These are phyloP conservation scores for Drosophila ercepeae DNA, from an alignment of 1,140 invertebrate species.

Conservation along the genomic window DNA sequence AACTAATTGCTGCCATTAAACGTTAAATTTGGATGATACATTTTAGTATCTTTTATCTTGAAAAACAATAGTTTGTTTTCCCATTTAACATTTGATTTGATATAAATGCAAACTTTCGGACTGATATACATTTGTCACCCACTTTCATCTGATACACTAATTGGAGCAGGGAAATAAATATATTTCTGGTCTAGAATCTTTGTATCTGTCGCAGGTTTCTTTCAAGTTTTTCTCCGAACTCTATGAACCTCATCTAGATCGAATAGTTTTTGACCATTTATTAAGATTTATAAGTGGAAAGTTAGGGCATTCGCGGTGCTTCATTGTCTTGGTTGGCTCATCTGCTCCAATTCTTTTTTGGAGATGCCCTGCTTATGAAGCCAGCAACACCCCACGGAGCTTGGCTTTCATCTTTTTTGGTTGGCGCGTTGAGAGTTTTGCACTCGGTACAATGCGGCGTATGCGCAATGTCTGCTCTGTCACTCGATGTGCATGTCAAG, in stretches of 20 bases:
- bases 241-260: conserved; percentile 19
- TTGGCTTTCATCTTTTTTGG: conserved; percentile 43
- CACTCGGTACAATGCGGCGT: conserved; percentile 67
- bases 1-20: background rate
- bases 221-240: conserved; percentile 4
- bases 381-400: conserved; percentile 19
- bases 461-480: conserved; percentile 78
- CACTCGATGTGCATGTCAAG: conserved; percentile 79
- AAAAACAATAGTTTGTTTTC: background rate
- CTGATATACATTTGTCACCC: background rate
- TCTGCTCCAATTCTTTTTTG: conserved; percentile 37
- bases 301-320: conserved; percentile 32
- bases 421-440: conserved; percentile 35
- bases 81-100: background rate
- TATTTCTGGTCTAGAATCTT: conserved; percentile 8
- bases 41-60: background rate
- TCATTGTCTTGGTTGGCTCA: conserved; percentile 12
- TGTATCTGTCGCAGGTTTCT: conserved; percentile 22
- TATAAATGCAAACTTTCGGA: background rate
- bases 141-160: conserved; percentile 4
- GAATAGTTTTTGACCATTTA: background rate
- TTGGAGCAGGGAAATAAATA: background rate
- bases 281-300: conserved; percentile 29
- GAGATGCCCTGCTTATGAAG: conserved; percentile 11
- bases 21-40: too few species aligned